phyloP scores from a whole-genome alignment of 2,113 vertebrate species.

The human region DNA sequence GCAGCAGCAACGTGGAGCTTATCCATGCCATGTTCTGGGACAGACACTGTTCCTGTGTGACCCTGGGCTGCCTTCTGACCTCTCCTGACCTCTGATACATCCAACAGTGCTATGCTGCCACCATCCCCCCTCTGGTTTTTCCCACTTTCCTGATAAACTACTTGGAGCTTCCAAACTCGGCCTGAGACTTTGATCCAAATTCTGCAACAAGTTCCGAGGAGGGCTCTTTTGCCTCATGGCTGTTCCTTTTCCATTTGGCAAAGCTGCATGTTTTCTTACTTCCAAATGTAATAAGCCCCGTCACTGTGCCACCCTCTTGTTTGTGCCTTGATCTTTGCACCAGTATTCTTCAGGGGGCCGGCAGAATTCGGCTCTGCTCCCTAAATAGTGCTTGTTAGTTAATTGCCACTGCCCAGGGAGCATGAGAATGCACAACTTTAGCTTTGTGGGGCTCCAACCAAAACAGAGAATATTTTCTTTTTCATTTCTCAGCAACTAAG shows the following conservation, averaged over 20 bases:
- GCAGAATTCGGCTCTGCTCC: neutral
- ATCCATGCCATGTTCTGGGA: accelerated
- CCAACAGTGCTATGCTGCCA: accelerated
- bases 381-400: neutral
- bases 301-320: accelerated
- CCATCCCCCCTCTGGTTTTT: neutral
- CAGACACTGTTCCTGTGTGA: neutral
- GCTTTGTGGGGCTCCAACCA: constrained; percentile 46
- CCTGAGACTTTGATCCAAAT: neutral
- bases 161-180: neutral
- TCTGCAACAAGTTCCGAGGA: neutral
- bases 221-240: neutral
- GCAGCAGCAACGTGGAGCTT: no score
- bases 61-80: neutral
- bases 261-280: neutral
- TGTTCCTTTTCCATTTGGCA: neutral
- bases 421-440: constrained; percentile 34
- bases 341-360: neutral
- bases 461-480: constrained; percentile 70
- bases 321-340: neutral
- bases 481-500: constrained; percentile 67
- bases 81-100: neutral
- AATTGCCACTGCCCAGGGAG: constrained; percentile 21
- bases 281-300: neutral
- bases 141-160: neutral